Evolutionary conservation across 2,888 invertebrate species (phyloP).

Genomic region (Troilus luridus): DNA sequence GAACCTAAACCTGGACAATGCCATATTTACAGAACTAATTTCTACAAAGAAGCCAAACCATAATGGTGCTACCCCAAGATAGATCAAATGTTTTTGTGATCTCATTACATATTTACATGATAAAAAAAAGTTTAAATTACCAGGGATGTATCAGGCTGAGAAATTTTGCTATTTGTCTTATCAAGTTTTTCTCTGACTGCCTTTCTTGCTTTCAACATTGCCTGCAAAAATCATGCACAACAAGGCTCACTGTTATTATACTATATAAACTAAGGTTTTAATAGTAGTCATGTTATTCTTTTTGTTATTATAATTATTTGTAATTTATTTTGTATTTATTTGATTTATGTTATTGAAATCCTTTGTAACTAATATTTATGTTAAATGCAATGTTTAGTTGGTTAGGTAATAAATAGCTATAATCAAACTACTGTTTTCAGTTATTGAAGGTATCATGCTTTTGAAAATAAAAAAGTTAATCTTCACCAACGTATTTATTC

Average conservation of each 20-base stretch:
- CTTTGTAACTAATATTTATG: neutral
- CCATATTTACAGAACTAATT: constrained; percentile 28
- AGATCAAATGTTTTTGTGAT: neutral
- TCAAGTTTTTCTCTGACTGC: constrained; percentile 61
- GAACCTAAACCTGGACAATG: neutral
- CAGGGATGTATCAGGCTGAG: constrained; percentile 57
- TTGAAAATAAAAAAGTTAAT: constrained; percentile 57
- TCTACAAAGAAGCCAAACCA: constrained; percentile 46
- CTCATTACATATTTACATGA: constrained; percentile 48
- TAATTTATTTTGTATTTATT: neutral
- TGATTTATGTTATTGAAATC: neutral
- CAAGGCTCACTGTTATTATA: constrained; percentile 52
- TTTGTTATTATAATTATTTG: neutral
- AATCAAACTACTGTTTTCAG: constrained; percentile 45
- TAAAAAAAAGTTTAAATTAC: constrained; percentile 56
- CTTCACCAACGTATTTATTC: constrained; percentile 57
- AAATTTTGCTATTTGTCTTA: constrained; percentile 49
- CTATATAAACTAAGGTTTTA: constrained; percentile 14
- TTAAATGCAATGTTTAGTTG: constrained; percentile 19
- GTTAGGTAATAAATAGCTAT: constrained; percentile 22
- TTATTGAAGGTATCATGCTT: constrained; percentile 58
- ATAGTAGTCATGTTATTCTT: neutral
- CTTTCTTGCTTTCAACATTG: constrained; percentile 64
- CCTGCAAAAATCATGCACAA: constrained; percentile 63
- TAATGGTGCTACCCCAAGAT: neutral